These are phyloP conservation scores for Plecturocebus donacophilus DNA, from an alignment of 2,113 vertebrate species.

Conservation along the genomic window DNA sequence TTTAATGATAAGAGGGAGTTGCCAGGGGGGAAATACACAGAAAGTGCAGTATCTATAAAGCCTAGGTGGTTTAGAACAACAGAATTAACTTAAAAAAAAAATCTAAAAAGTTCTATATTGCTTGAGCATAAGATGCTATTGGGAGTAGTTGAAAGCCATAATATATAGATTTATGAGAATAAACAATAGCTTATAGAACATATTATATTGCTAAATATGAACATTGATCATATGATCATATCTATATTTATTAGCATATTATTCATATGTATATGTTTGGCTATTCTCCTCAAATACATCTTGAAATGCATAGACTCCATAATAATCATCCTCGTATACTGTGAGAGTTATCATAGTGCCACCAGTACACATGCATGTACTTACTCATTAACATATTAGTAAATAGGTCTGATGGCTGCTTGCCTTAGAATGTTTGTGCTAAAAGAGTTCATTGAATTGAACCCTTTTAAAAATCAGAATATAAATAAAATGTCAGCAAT, in stretches of 20 bases:
- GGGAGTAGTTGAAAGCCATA: background rate
- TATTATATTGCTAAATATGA: background rate
- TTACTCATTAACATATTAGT: background rate
- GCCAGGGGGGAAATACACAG: background rate
- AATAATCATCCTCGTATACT: background rate
- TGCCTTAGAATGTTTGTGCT: background rate
- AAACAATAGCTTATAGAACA: background rate
- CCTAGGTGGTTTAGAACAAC: background rate
- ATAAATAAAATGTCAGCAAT: background rate
- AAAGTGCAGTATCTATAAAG: background rate
- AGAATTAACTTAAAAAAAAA: background rate
- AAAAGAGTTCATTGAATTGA: background rate
- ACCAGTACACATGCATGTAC: background rate
- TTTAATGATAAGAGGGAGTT: slow-evolving; percentile 14
- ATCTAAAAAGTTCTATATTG: background rate
- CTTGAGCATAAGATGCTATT: background rate
- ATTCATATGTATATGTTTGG: background rate
- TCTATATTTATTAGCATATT: background rate
- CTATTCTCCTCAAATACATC: background rate
- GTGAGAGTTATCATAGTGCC: no score
- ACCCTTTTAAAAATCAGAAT: background rate
- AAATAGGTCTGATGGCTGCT: background rate
- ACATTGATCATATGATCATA: background rate
- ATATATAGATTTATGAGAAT: background rate
- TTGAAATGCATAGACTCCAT: background rate